A percentile compares a stretch with the other conserved stretches of the same genome.
Evolutionary conservation across 2,797 vertebrate genomes (phyloP).

Genomic region (Hirundo rustica): DNA sequence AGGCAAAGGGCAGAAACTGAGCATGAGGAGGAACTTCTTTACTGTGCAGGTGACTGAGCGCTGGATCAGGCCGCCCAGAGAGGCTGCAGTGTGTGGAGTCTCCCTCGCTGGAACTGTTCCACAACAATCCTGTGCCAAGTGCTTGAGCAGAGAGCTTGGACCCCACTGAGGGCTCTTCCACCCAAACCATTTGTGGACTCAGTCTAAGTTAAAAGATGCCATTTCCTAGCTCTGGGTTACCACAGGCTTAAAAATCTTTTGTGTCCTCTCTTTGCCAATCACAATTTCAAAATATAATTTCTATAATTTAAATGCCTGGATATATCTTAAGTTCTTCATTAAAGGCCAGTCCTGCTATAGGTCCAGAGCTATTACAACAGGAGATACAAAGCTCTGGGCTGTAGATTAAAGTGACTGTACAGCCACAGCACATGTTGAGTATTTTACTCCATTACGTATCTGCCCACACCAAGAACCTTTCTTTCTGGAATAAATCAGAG

Average conservation of each 20-base stretch:
- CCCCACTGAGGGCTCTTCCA: background rate
- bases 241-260: background rate
- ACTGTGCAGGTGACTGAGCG: background rate
- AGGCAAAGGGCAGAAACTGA: background rate
- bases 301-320: background rate
- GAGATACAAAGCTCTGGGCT: background rate
- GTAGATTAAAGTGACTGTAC: fast-evolving
- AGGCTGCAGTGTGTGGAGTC: background rate
- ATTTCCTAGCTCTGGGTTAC: too few species aligned
- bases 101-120: background rate
- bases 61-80: background rate
- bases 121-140: background rate
- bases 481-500: background rate
- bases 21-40: fast-evolving
- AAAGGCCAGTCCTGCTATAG: background rate
- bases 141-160: background rate
- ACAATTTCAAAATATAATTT: background rate
- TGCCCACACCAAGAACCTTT: background rate
- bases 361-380: background rate
- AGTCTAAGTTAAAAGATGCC: background rate
- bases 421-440: background rate
- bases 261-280: background rate
- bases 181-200: too few species aligned
- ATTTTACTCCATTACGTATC: fast-evolving
- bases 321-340: background rate